These are phyloP conservation scores for Planococcus citri DNA, from an alignment of 1,140 invertebrate genomes.

Conservation along the genomic window DNA sequence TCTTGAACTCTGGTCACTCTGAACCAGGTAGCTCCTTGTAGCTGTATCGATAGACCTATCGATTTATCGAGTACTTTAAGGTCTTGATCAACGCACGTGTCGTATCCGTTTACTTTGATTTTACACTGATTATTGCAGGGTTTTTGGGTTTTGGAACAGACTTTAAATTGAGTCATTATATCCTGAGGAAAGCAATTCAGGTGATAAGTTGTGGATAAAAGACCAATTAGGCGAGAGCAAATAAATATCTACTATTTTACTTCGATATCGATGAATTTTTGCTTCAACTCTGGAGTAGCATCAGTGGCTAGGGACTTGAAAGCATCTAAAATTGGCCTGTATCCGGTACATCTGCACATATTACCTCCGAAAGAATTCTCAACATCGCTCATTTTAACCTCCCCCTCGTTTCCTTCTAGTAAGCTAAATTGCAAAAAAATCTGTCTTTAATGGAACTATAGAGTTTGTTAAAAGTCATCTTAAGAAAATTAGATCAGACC, in stretches of 20 bases:
- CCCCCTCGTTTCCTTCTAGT: neutral
- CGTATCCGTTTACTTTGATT: too few species aligned
- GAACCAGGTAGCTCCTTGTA: conserved; percentile 21
- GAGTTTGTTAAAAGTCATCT: too few species aligned
- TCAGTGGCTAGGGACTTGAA: conserved; percentile 72
- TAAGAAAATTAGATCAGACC: neutral
- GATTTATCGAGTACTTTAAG: neutral
- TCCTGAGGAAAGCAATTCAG: neutral
- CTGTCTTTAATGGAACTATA: neutral
- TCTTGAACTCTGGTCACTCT: conserved; percentile 18
- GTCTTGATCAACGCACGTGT: too few species aligned
- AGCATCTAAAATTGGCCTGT: conserved; percentile 78
- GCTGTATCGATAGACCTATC: neutral
- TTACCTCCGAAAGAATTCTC: conserved; percentile 47
- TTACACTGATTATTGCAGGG: neutral
- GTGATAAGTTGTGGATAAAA: too few species aligned
- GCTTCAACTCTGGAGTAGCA: conserved; percentile 35
- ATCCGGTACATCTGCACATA: conserved; percentile 80
- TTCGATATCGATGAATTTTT: neutral
- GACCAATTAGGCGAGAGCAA: too few species aligned
- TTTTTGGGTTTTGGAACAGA: conserved; percentile 9
- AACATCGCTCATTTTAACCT: conserved; percentile 1
- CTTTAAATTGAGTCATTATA: neutral
- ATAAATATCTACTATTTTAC: too few species aligned
- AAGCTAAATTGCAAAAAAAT: neutral